A percentile compares a stretch with the other conserved stretches of the same genome.
These are phyloP conservation scores for Drosophila formosana DNA, from an alignment of 2,888 invertebrate species.

Conservation along the genomic window DNA sequence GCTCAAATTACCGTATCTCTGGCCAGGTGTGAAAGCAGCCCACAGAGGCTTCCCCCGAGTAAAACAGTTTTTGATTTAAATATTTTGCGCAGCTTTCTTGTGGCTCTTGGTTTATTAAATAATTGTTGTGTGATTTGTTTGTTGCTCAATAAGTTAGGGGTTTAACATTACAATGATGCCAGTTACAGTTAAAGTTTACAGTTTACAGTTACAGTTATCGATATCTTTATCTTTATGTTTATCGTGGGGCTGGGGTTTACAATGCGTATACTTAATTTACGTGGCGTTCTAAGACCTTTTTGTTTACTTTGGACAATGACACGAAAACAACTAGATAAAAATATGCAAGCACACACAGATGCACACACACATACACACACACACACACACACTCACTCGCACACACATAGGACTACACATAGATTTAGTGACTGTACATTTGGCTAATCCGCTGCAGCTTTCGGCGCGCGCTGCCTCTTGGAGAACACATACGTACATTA, in stretches of 20 bases:
- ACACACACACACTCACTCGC: slow-evolving; percentile 7
- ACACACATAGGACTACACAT: slow-evolving; percentile 48
- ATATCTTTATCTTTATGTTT: slow-evolving; percentile 34
- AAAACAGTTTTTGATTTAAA: slow-evolving; percentile 30
- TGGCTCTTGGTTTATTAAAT: slow-evolving; percentile 46
- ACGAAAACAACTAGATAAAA: slow-evolving; percentile 70
- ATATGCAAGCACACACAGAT: slow-evolving; percentile 24
- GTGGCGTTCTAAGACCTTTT: slow-evolving; percentile 16
- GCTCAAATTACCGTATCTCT: slow-evolving; percentile 14
- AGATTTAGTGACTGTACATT: slow-evolving; percentile 70
- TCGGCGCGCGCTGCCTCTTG: neutral
- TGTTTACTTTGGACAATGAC: slow-evolving; percentile 54
- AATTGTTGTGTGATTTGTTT: slow-evolving; percentile 29
- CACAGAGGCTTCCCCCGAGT: slow-evolving; percentile 37
- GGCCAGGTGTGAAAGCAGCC: slow-evolving; percentile 50
- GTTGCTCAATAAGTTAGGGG: slow-evolving; percentile 64
- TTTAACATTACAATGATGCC: slow-evolving; percentile 67
- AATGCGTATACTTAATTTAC: slow-evolving; percentile 24
- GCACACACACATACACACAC: slow-evolving; percentile 3
- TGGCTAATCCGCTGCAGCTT: slow-evolving; percentile 46
- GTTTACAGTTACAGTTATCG: slow-evolving; percentile 9
- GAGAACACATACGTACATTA: slow-evolving; percentile 12
- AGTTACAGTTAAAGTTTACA: slow-evolving; percentile 4
- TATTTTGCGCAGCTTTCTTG: slow-evolving; percentile 48
- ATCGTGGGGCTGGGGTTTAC: slow-evolving; percentile 4